A percentile compares a stretch with the other conserved stretches of the same genome.
Evolutionary conservation across 92 coral and sea anemone genomes (phyloP).

Genomic region (Zoanthus gigantus): DNA sequence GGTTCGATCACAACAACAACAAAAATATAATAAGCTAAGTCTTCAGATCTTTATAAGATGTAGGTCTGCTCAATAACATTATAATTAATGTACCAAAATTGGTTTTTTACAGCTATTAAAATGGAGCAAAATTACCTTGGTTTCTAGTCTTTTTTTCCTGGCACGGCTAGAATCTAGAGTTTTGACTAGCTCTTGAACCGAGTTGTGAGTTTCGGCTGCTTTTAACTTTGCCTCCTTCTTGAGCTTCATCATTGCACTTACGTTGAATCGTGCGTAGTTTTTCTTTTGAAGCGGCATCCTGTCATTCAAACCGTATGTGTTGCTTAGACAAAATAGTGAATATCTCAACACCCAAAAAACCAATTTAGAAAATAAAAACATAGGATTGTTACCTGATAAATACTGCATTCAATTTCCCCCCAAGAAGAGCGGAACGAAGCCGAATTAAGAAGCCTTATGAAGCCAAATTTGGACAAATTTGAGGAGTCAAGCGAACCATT

Average conservation of each 20-base stretch:
- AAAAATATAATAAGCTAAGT: constrained; percentile 31
- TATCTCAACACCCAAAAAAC: constrained; percentile 41
- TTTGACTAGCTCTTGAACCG: constrained; percentile 28
- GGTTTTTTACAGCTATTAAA: constrained; percentile 29
- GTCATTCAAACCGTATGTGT: constrained; percentile 43
- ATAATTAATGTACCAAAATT: constrained; percentile 7
- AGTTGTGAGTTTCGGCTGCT: constrained; percentile 28
- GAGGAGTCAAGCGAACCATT: constrained; percentile 25
- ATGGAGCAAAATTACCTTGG: constrained; percentile 40
- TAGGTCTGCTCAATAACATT: constrained; percentile 34
- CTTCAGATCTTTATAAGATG: constrained; percentile 17
- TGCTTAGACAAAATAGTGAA: constrained; percentile 44
- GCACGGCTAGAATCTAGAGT: constrained; percentile 26
- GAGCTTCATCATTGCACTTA: constrained; percentile 36
- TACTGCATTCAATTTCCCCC: constrained; percentile 26
- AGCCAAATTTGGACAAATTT: constrained; percentile 49
- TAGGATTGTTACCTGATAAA: constrained; percentile 62
- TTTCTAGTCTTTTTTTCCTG: constrained; percentile 38
- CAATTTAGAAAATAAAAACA: constrained; percentile 62
- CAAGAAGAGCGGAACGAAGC: constrained; percentile 27
- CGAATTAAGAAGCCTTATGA: constrained; percentile 64
- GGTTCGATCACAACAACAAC: constrained; percentile 34
- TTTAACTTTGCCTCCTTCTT: constrained; percentile 22
- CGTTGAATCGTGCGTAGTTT: constrained; percentile 38
- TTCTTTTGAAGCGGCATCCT: constrained; percentile 27